Evolutionary conservation across 2,888 invertebrate genomes (phyloP), one percentile per base, ranked within the genome.

Genomic region (Drosophila mimetica): DNA sequence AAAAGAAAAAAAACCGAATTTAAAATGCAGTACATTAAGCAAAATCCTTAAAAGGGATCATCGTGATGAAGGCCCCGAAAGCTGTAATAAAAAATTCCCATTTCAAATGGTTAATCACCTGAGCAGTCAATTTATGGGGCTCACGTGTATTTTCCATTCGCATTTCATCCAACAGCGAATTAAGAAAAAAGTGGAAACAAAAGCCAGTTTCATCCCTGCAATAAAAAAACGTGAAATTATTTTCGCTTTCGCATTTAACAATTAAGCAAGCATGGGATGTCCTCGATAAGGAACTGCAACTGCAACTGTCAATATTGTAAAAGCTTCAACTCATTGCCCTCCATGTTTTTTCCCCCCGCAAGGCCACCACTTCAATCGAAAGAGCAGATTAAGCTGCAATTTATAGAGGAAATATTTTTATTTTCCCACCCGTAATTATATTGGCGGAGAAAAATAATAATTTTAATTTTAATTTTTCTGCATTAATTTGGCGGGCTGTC

Each of bases 401-500:
- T 60, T 60, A 48, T 52, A 34, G 50, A 50, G 36, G 28, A 70
- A 48, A 48, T 37, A 63, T 51, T 51, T 42, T 39, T 39, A 36
- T 30, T 39, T 14, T 30, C 11, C 30, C 47, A 50, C 58, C 30
- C 42, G 61, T 53, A 55, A 48, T 50, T 60, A 58, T 46, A 59
- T 60, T 44, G 41, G 37, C 22, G 61, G 28, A 14, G 30, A 32
- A 59, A 50, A 50, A 54, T 39, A 51, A 39, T 51, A 60, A 65
- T 53, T 52, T 71, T 77, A 75, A 84, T 84, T 78, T 58, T 76
- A 77, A 84, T 84, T 77, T 60, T 72, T 73, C 69, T 76, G 77
- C 79, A 73, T 81, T 86, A 80, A 83, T 84, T 84, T 79, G 73
- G 77, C 77, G 76, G 76, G 64, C 83, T 79, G 39, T 18, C 70